These are phyloP conservation scores for Helostoma temminkii DNA, from an alignment of 2,797 vertebrate species.

Conservation along the genomic window DNA sequence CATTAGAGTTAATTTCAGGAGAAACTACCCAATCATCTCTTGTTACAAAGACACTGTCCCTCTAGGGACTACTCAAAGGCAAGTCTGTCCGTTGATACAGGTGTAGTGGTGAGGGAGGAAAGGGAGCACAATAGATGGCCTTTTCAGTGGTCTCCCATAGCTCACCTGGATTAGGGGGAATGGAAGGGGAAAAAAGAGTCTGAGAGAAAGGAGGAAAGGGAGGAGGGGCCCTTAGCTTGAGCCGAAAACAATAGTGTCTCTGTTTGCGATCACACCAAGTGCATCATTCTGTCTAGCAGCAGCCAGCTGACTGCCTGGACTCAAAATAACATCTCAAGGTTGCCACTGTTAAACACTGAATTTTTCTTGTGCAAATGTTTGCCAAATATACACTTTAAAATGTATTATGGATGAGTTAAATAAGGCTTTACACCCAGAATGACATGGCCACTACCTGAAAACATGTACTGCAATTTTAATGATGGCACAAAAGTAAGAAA, in stretches of 20 bases:
- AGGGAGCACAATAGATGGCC: conserved; percentile 65
- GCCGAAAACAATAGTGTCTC: conserved; percentile 71
- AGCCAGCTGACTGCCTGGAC: conserved; percentile 50
- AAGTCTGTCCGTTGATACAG: conserved; percentile 74
- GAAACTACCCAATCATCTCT: conserved; percentile 72
- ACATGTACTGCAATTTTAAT: not conserved
- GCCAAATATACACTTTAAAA: not conserved
- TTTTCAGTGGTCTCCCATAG: conserved; percentile 59
- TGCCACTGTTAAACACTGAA: conserved; percentile 18
- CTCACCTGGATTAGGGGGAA: conserved; percentile 70
- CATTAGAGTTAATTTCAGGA: conserved; percentile 60
- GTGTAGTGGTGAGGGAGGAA: conserved; percentile 57
- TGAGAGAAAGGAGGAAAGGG: conserved; percentile 22
- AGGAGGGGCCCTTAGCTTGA: conserved; percentile 49
- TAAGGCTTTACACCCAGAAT: not conserved
- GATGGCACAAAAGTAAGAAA: not conserved
- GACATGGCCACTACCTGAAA: not conserved
- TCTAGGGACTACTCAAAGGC: conserved; percentile 70
- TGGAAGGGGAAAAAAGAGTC: conserved; percentile 7
- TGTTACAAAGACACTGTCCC: conserved; percentile 68
- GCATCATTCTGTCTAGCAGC: conserved; percentile 60
- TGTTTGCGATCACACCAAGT: conserved; percentile 69
- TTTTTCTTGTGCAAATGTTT: not conserved
- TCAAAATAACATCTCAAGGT: conserved; percentile 41
- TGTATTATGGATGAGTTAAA: not conserved